These are phyloP conservation scores for Dusona sp. DNA, from an alignment of 2,888 invertebrate species.

Conservation along the genomic window DNA sequence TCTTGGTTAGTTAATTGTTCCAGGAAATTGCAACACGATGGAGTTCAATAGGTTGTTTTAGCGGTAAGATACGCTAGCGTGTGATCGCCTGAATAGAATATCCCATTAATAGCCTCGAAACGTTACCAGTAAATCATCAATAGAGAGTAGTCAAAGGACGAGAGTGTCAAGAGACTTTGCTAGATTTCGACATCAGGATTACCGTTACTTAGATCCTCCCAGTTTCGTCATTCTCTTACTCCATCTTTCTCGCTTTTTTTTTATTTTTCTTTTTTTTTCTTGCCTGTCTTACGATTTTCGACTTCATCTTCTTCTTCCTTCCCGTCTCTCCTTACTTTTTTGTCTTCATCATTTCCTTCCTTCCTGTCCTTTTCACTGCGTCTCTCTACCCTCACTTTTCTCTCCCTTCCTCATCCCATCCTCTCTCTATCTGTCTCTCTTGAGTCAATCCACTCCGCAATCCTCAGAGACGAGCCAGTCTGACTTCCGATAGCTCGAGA, in stretches of 20 bases:
- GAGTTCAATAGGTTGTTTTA: conserved; percentile 2
- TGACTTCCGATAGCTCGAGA: conserved; percentile 28
- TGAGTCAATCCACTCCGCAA: not conserved
- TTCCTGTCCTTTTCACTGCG: not conserved
- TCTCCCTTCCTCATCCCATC: not conserved
- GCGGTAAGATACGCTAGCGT: not conserved
- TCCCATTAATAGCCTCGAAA: conserved; percentile 11
- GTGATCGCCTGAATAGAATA: conserved; percentile 9
- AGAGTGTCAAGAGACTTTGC: conserved; percentile 31
- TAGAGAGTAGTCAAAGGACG: conserved; percentile 1
- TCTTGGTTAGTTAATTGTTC: conserved; percentile 30
- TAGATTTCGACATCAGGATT: conserved; percentile 43
- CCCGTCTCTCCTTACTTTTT: not conserved
- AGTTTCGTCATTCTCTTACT: not conserved
- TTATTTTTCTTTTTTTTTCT: not conserved
- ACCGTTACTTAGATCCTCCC: conserved; percentile 23
- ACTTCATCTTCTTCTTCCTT: not conserved
- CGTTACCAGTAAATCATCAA: not conserved
- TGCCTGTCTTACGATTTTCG: not conserved
- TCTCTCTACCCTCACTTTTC: not conserved
- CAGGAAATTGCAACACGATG: conserved; percentile 36
- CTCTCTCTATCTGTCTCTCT: not conserved
- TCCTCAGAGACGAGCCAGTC: conserved; percentile 14
- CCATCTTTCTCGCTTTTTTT: conserved; percentile 2
- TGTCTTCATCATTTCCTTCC: not conserved